Evolutionary conservation across 2,888 invertebrate species (phyloP), one percentile per base, ranked within the genome.

Genomic region (Plutella xylostella): DNA sequence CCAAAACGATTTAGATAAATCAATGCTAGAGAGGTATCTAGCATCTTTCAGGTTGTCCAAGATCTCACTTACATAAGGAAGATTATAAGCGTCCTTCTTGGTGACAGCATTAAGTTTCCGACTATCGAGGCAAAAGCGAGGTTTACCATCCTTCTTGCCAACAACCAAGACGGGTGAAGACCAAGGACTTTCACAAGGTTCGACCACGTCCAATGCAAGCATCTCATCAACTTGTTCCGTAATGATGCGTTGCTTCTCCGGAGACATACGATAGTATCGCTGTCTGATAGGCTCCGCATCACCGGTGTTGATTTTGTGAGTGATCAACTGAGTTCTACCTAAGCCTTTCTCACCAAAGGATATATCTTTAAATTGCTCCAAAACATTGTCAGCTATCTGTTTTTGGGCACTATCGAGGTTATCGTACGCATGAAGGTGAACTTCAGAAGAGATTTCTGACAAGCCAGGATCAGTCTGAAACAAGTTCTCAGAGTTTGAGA

Each of bases 251-350:
- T 49, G 50, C 38, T 53, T 53, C 37, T 50, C 52, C 1, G 52
- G 53, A 3, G 55, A 53, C 41, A 55, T 41, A 1, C 51, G 15
- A 28, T 53, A 53, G 19, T 47, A 50, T 7, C 55, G 35, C 19
- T 56, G 55, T 7, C 51, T 25, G n/a, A 57, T 52, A 11, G 56
- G 56, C n/a, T n/a, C 4, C 5, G 49, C 28, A 22, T 55, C 47
- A 0, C 56, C 57, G 3, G 58, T 59, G 42, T 57, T 49, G 12
- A 57, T 59, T 0, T 15, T 33, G 40, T 59, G 57, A 1, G 31
- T 39, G 11, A 56, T 45, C 5, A 57, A 39, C 21, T 45, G 9
- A 4, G 60, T 60, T n/a, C 46, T 19, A 20, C 55, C 56, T 18
- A 55, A 40, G n/a, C 55, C 55, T 25, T 42, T 48, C 1, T 22